A percentile compares a stretch with the other conserved stretches of the same genome.
phyloP scores from a whole-genome alignment of 1,140 invertebrate species.

The Mesaphorura yosii region DNA sequence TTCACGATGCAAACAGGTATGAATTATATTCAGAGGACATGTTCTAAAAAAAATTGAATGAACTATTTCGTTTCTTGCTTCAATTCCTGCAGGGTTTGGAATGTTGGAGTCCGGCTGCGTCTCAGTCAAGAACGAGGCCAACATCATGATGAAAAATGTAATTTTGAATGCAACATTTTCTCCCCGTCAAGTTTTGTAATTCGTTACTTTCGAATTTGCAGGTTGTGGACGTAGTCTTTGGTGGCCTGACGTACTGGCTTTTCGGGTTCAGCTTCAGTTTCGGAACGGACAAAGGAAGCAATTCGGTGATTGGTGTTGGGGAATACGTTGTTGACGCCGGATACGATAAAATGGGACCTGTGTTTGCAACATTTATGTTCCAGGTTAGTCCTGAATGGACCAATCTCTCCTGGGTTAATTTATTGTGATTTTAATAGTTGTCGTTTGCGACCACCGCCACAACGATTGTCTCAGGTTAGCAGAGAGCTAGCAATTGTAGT shows the following conservation, averaged over 20 bases:
- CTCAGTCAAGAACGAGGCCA: constrained; percentile 84
- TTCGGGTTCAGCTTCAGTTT: constrained; percentile 89
- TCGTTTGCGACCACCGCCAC: constrained; percentile 84
- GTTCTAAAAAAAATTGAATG: neutral
- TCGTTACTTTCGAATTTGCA: no score
- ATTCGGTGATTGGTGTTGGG: constrained; percentile 54
- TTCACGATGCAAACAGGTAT: constrained; percentile 93
- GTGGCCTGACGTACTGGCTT: constrained; percentile 71
- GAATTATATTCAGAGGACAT: constrained; percentile 7
- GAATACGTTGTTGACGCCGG: constrained; percentile 41
- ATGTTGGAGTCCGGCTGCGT: constrained; percentile 86
- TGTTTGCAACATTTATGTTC: constrained; percentile 30
- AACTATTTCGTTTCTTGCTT: constrained; percentile 4
- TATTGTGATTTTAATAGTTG: no score
- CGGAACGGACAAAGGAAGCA: constrained; percentile 51
- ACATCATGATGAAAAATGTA: constrained; percentile 86
- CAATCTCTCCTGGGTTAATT: no score
- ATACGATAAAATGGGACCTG: constrained; percentile 27
- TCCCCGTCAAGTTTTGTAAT: no score
- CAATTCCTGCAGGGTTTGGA: constrained; percentile 57
- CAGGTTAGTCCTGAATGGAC: no score
- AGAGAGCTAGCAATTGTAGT: no score
- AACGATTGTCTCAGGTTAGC: constrained; percentile 66
- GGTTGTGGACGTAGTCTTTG: constrained; percentile 82
- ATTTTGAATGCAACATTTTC: no score